Percentiles rank a stretch among this genome's conserved stretches.
Evolutionary conservation across 2,888 invertebrate species (phyloP).

Genomic region (Scrobipalpa atriplicella): DNA sequence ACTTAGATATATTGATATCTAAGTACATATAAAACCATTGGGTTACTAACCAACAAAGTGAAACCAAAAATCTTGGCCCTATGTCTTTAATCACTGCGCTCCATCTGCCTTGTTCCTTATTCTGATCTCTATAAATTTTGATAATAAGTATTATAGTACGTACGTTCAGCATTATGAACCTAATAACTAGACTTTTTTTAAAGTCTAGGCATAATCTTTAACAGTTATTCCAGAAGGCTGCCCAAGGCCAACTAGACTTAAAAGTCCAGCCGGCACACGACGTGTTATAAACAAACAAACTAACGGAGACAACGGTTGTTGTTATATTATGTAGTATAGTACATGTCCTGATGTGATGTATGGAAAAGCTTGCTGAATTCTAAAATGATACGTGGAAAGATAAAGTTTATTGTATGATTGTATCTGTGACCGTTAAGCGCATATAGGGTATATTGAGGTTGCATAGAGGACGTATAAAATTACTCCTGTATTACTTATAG

Average conservation of each 20-base stretch:
- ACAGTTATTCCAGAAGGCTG: not conserved
- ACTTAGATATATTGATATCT: too few relatives aligned
- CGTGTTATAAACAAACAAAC: slow-evolving; percentile 33
- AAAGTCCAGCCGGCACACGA: slow-evolving; percentile 27
- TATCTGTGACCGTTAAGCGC: not conserved
- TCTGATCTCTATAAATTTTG: too few relatives aligned
- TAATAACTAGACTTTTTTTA: too few relatives aligned
- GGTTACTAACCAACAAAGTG: too few relatives aligned
- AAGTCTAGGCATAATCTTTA: too few relatives aligned
- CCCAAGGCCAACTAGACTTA: not conserved
- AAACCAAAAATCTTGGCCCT: too few relatives aligned
- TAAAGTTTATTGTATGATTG: slow-evolving; percentile 5
- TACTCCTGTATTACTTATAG: too few relatives aligned
- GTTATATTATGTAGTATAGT: not conserved
- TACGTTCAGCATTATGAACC: too few relatives aligned
- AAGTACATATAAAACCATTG: too few relatives aligned
- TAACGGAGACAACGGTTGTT: slow-evolving; percentile 36
- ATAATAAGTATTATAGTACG: too few relatives aligned
- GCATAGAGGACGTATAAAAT: not conserved
- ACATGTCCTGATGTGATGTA: not conserved
- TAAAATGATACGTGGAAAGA: slow-evolving; percentile 14
- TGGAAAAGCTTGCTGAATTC: slow-evolving; percentile 12
- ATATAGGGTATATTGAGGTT: not conserved
- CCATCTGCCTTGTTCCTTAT: too few relatives aligned
- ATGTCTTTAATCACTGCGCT: too few relatives aligned